Base-by-base conservation (phyloP, 2,797 vertebrate genomes). In the Cuniculus paca region DNA sequence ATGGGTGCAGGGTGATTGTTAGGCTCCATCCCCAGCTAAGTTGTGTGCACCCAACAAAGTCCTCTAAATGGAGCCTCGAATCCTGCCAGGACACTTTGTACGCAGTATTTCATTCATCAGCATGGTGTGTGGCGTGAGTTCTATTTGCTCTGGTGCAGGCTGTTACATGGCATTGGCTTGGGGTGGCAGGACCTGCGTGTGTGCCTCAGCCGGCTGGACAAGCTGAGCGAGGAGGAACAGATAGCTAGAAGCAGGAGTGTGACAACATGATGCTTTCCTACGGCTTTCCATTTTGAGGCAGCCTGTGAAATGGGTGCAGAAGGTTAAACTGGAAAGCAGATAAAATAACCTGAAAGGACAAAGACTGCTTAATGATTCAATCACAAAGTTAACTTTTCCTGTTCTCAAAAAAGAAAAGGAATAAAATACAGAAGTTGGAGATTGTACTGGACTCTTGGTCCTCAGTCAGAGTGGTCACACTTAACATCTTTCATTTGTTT, bases 211-310 rank as follows among this genome's bases (percentile, higher is more conserved):
- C 36, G 63, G 24, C 42, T 74, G 9, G 77, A 26, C 2, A 42
- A 20, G 39, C 79, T 91, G 42, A 11, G n/a, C 75, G n/a, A 48
- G 60, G 52, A n/a, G 50, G 34, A 22, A 63, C 16, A 61, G 74
- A 60, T 65, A 19, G 39, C 54, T 88, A 60, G 68, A 31, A 86
- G 86, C 89, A 75, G 10, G 79, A n/a, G 52, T 26, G 4, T 52
- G 50, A 74, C 79, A 52, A 88, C 61, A 63, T 79, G 34, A 3
- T 72, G 4, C 13, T 91, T 94, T 86, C 26, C 31, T 5, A 80
- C 19, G 17, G 26, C 52, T 96, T 91, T 83, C 28, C 22, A 24
- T 95, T 77, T 11, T 88, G 34, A 86, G n/a, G 22, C n/a, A 80
- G n/a, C 28, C 34, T 17, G 52, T 42, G 90, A 90, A 90, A 87